Evolutionary conservation across 2,888 invertebrate genomes (phyloP), one percentile per base, ranked within the genome.

Genomic region (Andrena camellia): DNA sequence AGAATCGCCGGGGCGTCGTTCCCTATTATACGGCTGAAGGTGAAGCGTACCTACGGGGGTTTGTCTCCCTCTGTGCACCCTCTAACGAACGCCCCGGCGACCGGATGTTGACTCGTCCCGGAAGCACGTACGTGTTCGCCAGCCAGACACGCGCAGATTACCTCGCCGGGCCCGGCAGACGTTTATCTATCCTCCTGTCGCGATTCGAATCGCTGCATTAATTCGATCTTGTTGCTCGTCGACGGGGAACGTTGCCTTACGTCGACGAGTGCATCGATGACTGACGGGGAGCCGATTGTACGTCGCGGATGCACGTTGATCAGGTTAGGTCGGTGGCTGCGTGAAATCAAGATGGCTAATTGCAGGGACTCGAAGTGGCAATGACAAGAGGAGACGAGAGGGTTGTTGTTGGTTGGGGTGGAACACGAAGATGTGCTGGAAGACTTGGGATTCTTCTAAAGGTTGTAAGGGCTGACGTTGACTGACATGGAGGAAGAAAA

Each of bases 1-100:
- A 70, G 67, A 83, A 74, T 87, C 88, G 85, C 88, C 78, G 52
- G 84, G 82, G 89, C 66, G 81, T 79, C 88, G 81, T 89, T 88
- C 85, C 66, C 89, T 81, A 89, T 89, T 88, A 89, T 69, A 66
- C 77, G 68, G 76, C 71, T 84, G 81, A 84, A 82, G 78, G 73
- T 69, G 60, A 83, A 84, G 79, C 76, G 84, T 74, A 84, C 88
- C 89, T 86, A 74, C 72, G 89, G 88, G 87, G 82, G 66, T 89
- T 81, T 78, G 81, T 81, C 81, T 70, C 79, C 69, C 74, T 81
- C 75, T 69, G 42, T 42, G 63, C 70, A 64, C 52, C 50, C 70
- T 66, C 73, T 73, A 79, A 78, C 84, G 75, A 83, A 83, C 71
- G 73, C 33, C 68, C 42, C 59, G 57, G 54, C 64, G 62, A 50